Base-by-base conservation (phyloP, 2,888 invertebrate species). In the Stegana nigrithorax region DNA sequence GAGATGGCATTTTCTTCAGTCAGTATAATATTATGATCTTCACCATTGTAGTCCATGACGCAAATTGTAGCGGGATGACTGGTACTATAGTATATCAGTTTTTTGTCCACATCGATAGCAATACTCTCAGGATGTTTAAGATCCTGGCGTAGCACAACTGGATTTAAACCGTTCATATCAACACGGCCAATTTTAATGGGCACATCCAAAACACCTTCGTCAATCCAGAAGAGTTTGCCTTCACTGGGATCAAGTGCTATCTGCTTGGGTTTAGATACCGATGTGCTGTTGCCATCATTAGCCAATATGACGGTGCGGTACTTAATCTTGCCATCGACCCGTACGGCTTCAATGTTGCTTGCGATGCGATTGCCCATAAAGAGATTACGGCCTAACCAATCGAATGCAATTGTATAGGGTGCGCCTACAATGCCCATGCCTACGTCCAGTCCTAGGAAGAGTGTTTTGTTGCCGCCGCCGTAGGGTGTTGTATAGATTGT, bases 141-240 rank as follows among this genome's bases (percentile, higher is more conserved):
- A 42, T 90, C 87, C 59, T 91, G 91, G 0, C 91, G 88, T 0
- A 98, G 84, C 3, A 95, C 89, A 0, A 90, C 84, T 0, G 96
- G 88, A 73, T 92, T 91, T 12, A 90, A 89, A 0, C 99, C 98
- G 82, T 97, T 97, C 95, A 99, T 96, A 81, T 95, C 94, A 0
- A 95, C 95, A 73, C 91, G 92, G 0, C 91, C 94, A 27, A 98
- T 92, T 85, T 98, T 98, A 0, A 92, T 89, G 0, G 95, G 94
- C 0, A 96, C 93, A 1, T 95, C 95, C 65, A 88, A 91, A 7
- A 96, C 96, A 8, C 98, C 98, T 71, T 95, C 94, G 81, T 99
- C 99, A 8, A 97, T 90, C 98, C 98, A 99, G 87, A 95, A 99
- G 26, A 97, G 86, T 86, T 93, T 92, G 27, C 98, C 98, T 74